These are phyloP conservation scores for Mylabris phalerata DNA, from an alignment of 1,140 invertebrate species.

Conservation along the genomic window DNA sequence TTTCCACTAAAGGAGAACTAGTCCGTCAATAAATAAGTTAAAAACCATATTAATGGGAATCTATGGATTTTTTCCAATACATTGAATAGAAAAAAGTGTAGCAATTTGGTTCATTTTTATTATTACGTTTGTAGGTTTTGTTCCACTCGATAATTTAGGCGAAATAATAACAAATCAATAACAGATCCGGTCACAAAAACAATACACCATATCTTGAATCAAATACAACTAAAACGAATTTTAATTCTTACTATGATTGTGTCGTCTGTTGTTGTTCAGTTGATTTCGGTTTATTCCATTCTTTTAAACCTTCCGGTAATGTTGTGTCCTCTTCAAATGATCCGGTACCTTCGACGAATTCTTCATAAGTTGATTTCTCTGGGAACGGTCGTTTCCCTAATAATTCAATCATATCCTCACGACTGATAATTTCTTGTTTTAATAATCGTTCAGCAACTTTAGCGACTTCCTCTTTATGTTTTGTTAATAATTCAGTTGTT, in stretches of 20 bases:
- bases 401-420: slow-evolving; percentile 97
- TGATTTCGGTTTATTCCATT: slow-evolving; percentile 75
- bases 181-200: too few relatives aligned
- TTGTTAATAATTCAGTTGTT: slow-evolving; percentile 72
- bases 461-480: slow-evolving; percentile 82
- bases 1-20: background rate
- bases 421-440: slow-evolving; percentile 90
- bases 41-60: too few relatives aligned
- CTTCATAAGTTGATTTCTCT: slow-evolving; percentile 99
- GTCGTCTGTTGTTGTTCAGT: background rate
- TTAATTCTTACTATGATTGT: background rate
- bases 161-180: too few relatives aligned
- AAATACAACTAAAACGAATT: too few relatives aligned
- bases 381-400: slow-evolving; percentile 91
- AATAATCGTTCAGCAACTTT: slow-evolving; percentile 93
- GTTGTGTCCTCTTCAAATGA: slow-evolving; percentile 94
- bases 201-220: too few relatives aligned
- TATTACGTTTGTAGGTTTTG: too few relatives aligned
- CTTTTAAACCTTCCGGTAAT: slow-evolving; percentile 90
- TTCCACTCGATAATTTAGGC: too few relatives aligned
- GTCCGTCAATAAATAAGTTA: too few relatives aligned
- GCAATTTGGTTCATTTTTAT: too few relatives aligned
- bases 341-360: slow-evolving; percentile 98
- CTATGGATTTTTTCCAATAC: too few relatives aligned
- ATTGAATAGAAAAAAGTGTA: too few relatives aligned